Conservation (phyloP, 2,113 vertebrate genomes). For the Chunga burmeisteri region DNA sequence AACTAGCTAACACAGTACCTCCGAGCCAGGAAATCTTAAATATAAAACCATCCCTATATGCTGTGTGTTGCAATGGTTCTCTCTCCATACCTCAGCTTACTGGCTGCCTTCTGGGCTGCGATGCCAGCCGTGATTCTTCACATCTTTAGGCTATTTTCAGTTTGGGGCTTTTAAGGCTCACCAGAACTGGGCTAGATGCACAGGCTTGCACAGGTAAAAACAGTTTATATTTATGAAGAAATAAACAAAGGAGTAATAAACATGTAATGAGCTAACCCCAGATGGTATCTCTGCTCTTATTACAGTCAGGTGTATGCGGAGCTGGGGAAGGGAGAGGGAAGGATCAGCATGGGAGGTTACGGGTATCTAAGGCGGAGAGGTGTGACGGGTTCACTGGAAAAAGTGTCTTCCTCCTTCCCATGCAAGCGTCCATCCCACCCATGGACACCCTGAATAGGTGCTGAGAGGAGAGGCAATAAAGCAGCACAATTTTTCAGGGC, state of each 20-base stretch:
- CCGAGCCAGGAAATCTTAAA: not conserved
- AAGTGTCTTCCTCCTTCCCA: not conserved
- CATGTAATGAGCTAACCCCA: conserved; percentile 52
- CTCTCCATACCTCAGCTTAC: not conserved
- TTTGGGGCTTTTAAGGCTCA: conserved; percentile 28
- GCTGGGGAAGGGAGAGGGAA: not conserved
- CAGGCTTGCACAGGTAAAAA: conserved; percentile 28
- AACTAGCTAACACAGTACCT: not conserved
- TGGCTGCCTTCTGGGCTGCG: not conserved
- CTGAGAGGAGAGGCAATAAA: not conserved
- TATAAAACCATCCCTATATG: not conserved
- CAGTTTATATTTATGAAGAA: conserved; percentile 49
- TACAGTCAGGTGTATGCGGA: not conserved
- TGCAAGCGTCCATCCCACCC: not conserved
- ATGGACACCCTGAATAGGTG: not conserved
- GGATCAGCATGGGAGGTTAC: not conserved
- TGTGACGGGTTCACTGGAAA: not conserved
- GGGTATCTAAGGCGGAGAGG: not conserved
- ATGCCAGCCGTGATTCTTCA: not conserved
- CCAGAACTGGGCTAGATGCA: not conserved
- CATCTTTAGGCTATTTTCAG: conserved; percentile 45
- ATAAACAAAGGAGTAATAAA: conserved; percentile 58
- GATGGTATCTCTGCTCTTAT: conserved; percentile 49
- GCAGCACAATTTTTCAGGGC: not conserved
- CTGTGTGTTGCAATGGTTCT: not conserved